Conservation (phyloP, 1,140 invertebrate species). For the Sycobia sp. region DNA sequence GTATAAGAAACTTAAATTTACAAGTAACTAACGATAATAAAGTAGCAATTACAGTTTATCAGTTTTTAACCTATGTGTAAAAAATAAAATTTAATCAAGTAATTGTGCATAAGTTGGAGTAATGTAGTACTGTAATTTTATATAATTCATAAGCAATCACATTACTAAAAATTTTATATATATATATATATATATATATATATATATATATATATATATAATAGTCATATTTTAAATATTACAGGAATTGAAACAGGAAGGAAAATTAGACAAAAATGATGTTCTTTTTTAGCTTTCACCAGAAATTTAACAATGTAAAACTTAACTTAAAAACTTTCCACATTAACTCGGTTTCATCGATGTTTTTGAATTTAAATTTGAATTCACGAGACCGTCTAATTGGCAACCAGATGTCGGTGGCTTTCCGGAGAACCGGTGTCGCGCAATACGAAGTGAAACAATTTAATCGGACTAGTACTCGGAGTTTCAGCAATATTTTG, state of each 20-base stretch:
- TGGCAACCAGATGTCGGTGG: not conserved
- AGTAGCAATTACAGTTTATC: no score
- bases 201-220: no score
- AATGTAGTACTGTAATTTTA: no score
- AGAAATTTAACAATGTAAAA: not conserved
- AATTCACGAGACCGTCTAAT: not conserved
- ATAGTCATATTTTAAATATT: not conserved
- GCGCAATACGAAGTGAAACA: conserved; percentile 33
- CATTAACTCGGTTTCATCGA: not conserved
- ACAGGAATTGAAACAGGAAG: not conserved
- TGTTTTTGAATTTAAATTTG: no score
- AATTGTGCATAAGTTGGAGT: no score
- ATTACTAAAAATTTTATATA: no score
- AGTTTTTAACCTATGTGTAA: no score
- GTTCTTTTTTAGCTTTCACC: not conserved
- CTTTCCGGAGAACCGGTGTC: conserved; percentile 9
- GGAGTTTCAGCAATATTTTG: conserved; percentile 27
- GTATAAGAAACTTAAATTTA: no score
- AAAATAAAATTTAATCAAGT: no score
- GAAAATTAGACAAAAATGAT: not conserved
- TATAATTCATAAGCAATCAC: no score
- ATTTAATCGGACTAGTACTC: conserved; percentile 42
- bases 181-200: no score
- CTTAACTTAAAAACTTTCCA: not conserved
- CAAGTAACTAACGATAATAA: no score